Evolutionary conservation across 2,888 invertebrate species (phyloP).

Genomic region (Cosmia trapezina): DNA sequence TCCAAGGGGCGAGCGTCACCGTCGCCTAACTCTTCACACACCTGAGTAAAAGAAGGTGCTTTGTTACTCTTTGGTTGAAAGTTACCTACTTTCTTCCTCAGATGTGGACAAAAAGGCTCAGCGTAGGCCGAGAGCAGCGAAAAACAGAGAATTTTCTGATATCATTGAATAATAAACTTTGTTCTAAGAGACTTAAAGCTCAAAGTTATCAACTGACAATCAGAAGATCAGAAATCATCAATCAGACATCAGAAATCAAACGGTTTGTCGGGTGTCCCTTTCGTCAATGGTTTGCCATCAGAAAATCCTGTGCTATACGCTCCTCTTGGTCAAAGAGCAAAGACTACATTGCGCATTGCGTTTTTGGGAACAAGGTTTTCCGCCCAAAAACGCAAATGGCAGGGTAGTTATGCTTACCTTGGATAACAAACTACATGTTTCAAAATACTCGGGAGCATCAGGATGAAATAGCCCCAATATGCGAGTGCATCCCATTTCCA

Average conservation of each 20-base stretch:
- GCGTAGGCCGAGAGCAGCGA: background rate
- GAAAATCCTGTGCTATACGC: background rate
- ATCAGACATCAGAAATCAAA: background rate
- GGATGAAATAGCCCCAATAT: constrained; percentile 94
- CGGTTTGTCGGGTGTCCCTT: background rate
- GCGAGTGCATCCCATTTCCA: constrained; percentile 93
- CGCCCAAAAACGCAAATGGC: background rate
- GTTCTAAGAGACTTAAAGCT: background rate
- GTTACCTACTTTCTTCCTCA: background rate
- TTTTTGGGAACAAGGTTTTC: background rate
- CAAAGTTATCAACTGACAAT: background rate
- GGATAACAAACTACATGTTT: constrained; percentile 92
- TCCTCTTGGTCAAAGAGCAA: background rate
- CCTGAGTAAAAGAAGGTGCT: constrained; percentile 68
- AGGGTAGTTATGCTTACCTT: constrained; percentile 88
- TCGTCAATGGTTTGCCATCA: background rate
- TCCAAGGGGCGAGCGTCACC: constrained; percentile 91
- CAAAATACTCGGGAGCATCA: constrained; percentile 94
- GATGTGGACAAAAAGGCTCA: background rate
- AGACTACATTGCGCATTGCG: background rate
- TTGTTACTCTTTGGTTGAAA: constrained; percentile 1
- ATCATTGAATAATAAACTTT: constrained; percentile 5
- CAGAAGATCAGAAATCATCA: no score
- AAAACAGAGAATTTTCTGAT: background rate
- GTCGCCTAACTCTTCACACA: constrained; percentile 92